Base-by-base conservation (phyloP, 2,113 vertebrate species). In the Suricata suricatta region DNA sequence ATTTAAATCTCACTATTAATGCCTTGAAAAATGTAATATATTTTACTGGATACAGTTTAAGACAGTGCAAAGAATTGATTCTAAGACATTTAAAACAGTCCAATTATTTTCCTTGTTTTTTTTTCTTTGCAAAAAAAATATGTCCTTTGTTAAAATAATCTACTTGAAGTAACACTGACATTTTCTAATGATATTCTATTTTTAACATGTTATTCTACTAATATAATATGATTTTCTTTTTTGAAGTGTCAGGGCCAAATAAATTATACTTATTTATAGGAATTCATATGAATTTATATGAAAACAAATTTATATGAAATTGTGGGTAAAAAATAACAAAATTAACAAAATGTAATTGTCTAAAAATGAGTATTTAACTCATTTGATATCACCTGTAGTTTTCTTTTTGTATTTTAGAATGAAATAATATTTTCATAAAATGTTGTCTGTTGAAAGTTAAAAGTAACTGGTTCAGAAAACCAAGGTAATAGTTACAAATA, bases 1-100 rank as follows among this genome's bases (percentile, higher is more conserved):
- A 83, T 84, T 97, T 93, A 44, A 93, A 95, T 69, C 23, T 97
- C 41, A 31, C 0, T 94, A 41, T 81, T 91, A 95, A 57, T 6
- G 64, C 3, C 23, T 57, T 93, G 2, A 60, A 44, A 96, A 93
- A 77, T 87, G 64, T 90, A 93, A 31, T 13, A 80, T 2, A 66
- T 86, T 92, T 95, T 19, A 35, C 11, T 64, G 5, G 0, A 3
- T 23, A 0, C 0, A 60, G 9, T 79, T 68, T 85, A 93, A 90
- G 25, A 72, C 84, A 60, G 76, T 93, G 6, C 3, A 95, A 97
- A 97, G 47, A 68, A 27, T 35, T 13, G 44, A 33, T 87, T 80
- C 14, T 74, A 86, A 25, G 52, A 2, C 19, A 54, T 93, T 92
- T 68, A 72, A 90, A 76, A 63, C 3, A 83, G 19, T 29, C 66